Evolutionary conservation across 2,113 vertebrate species (phyloP).

Genomic region (Centrocercus urophasianus): DNA sequence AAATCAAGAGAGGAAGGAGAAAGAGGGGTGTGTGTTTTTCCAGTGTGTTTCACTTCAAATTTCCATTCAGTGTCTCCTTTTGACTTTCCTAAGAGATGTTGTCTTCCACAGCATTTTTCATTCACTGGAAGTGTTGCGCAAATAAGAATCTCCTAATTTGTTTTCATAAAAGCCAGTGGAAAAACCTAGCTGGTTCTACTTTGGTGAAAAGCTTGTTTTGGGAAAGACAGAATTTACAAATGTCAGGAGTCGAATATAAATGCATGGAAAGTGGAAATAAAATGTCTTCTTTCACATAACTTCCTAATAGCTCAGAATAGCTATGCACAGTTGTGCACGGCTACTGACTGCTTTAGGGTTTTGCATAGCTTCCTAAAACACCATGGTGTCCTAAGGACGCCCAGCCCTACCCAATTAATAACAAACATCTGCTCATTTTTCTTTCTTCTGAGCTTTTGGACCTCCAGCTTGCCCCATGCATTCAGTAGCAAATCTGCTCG

Average conservation of each 20-base stretch:
- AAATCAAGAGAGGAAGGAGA: not conserved
- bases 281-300: conserved; percentile 30
- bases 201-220: not conserved
- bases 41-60: not conserved
- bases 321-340: not conserved
- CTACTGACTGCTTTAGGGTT: not conserved
- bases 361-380: not conserved
- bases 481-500: not conserved
- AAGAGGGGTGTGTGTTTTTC: not conserved
- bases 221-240: conserved; percentile 30
- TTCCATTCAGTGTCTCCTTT: not conserved
- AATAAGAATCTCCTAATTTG: not conserved
- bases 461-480: not conserved
- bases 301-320: conserved; percentile 30
- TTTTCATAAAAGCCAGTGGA: not conserved
- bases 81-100: not conserved
- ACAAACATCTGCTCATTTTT: not conserved
- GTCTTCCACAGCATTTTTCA: not conserved
- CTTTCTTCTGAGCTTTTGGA: not conserved
- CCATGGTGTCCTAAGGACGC: not conserved
- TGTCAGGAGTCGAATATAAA: conserved; percentile 24
- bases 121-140: not conserved
- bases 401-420: not conserved
- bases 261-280: conserved; percentile 37
- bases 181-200: not conserved